Base-by-base conservation (phyloP, 2,888 invertebrate genomes). In the Chesias legatella region DNA sequence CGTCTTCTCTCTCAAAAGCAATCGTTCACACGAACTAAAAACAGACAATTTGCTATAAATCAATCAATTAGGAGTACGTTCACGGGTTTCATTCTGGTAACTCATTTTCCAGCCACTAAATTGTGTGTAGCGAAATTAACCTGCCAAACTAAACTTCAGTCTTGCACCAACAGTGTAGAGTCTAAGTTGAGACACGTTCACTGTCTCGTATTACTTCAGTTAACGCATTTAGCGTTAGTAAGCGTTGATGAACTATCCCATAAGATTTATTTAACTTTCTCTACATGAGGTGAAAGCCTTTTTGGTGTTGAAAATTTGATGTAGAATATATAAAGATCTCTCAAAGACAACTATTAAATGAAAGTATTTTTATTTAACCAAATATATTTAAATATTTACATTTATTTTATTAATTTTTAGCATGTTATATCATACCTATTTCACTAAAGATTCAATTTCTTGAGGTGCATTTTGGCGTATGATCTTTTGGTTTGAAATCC, bases 231-330 rank as follows among this genome's bases (percentile, higher is more conserved):
- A 45, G 35, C 47, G 11, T 39, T 43, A 32, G 46, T 47, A 49
- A 42, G 32, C 41, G 26, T 38, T 44, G 51, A 46, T 43, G 45
- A 48, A 48, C 38, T 44, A 31, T 43, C 32, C 39, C 39, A 27
- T 27, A 36, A 49, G 51, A 50, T 56, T 58, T 53, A 53, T 49
- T 35, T 43, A 31, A 58, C 66, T 67, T 63, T 67, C 65, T 57
- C 63, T 56, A 35, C 47, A 52, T 51, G 54, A 56, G 60, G 66
- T 63, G 67, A 67, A 67, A 67, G 64, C 56, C 47, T 56, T 39
- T 56, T 58, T 56, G 36, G 37, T 50, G 47, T 54, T 29, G 56
- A 45, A 52, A 43, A 31, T 47, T 33, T 26, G 42, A 49, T 29
- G 37, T 43, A 51, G 33, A 38, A 33, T 37, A 32, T 40, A 48